Base-by-base conservation (phyloP, 2,888 invertebrate genomes). In the Hymenopus coronatus region DNA sequence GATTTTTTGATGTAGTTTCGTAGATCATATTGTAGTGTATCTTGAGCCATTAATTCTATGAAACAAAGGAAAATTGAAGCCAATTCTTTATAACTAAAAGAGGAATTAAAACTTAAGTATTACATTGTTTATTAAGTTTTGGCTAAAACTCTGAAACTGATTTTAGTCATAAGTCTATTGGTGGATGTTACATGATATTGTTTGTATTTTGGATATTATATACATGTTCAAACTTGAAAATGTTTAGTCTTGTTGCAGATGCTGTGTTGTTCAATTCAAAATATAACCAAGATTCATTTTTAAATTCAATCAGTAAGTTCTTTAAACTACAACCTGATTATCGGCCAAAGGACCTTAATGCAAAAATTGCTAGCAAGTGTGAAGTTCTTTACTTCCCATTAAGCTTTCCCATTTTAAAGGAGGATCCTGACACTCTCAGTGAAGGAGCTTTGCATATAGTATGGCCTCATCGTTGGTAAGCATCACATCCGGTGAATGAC, bases 401-500 rank as follows among this genome's bases (percentile, higher is more conserved):
- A 4, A 92, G 93, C 90, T 94, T 94, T 91, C 93, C 94, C 82
- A 1, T 20, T 20, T 20, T 88, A 6, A 25, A 15, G 15, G 14
- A 54, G n/a, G n/a, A n/a, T 9, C 25, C 81, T 87, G 82, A 87
- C 3, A 15, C 82, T 27, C 3, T 20, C 25, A 40, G 85, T 8
- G 30, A 91, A 91, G 87, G 87, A 88, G 90, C 85, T 85, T 70
- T 88, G 30, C 95, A 95, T 91, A 94, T 97, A 89, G 94, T 96
- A 9, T 97, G 97, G 97, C 96, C 96, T 0, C 97, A 97, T 93
- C 93, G 97, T 91, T 97, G 97, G 94, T 94, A 92, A 92, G 91
- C 30, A 12, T 28, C 46, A 82, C 8, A 33, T 33, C 33, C 8
- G 0, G 8, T 33, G 33, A 33, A 33, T n/a, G 7, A 33, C 33